These are phyloP conservation scores for Alces alces DNA, from an alignment of 2,113 vertebrate genomes.

Conservation along the genomic window DNA sequence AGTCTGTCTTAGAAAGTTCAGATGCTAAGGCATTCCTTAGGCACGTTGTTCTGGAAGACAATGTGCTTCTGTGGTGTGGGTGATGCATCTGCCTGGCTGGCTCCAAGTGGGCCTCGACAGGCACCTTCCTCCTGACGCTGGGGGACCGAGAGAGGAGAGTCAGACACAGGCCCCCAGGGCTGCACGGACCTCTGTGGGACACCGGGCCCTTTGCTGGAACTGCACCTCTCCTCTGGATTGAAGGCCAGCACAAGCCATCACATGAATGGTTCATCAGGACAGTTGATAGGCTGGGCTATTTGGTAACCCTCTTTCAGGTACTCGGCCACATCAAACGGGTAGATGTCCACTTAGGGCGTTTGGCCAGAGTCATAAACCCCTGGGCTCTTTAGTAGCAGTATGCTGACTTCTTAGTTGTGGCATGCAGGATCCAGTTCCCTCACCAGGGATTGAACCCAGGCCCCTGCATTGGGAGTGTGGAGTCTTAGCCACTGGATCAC, in stretches of 20 bases:
- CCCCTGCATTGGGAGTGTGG: background rate
- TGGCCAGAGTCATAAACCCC: constrained; percentile 95
- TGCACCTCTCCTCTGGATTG: constrained; percentile 95
- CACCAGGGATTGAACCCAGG: rapidly evolving
- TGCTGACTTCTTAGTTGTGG: background rate
- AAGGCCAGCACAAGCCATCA: constrained; percentile 99
- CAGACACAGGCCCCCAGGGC: constrained; percentile 95
- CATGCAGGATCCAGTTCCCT: background rate
- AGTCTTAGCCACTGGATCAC: background rate
- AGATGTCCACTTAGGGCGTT: constrained; percentile 95
- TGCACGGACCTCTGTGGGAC: constrained; percentile 96
- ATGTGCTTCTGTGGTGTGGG: constrained; percentile 70
- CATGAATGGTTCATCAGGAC: constrained; percentile 97
- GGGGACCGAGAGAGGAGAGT: constrained; percentile 45
- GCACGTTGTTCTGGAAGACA: constrained; percentile 83
- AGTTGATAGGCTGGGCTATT: constrained; percentile 98
- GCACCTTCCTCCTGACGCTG: constrained; percentile 30
- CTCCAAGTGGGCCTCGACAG: constrained; percentile 26
- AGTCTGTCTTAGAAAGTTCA: constrained; percentile 71
- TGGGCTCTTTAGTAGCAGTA: background rate
- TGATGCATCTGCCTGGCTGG: constrained; percentile 47
- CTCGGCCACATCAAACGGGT: constrained; percentile 97
- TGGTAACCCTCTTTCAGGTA: constrained; percentile 98
- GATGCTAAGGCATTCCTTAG: constrained; percentile 83
- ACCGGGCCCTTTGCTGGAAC: constrained; percentile 97